A percentile compares a stretch with the other conserved stretches of the same genome.
phyloP scores from a whole-genome alignment of 2,113 vertebrate species.

The Pomatostomus ruficeps region DNA sequence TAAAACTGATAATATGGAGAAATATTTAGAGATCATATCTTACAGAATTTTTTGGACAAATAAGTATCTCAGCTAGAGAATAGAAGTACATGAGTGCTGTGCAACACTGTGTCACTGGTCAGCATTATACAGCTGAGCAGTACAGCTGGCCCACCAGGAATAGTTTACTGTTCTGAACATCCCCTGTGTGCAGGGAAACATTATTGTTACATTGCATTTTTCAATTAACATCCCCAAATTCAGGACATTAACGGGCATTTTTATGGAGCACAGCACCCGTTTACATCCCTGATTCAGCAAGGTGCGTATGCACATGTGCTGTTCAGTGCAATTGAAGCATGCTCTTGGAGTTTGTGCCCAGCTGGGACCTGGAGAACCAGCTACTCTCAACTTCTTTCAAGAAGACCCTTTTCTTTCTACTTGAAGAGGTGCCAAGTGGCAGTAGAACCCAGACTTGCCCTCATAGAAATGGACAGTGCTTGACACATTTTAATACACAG shows the following conservation, averaged over 20 bases:
- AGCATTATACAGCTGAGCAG: not conserved
- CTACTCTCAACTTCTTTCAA: not conserved
- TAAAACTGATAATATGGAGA: not conserved
- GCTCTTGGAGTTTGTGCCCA: not conserved
- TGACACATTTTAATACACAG: not conserved
- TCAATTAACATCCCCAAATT: not conserved
- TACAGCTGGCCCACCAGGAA: not conserved
- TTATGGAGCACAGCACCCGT: not conserved
- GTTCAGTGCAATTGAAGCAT: not conserved
- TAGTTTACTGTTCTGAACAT: not conserved
- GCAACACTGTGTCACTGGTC: not conserved
- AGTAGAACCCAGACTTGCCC: not conserved
- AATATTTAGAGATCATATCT: not conserved
- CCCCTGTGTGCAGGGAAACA: not conserved
- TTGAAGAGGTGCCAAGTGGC: not conserved
- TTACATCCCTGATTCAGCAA: not conserved
- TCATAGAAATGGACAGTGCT: not conserved
- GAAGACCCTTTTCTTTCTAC: not conserved
- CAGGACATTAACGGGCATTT: not conserved
- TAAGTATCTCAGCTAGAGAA: not conserved
- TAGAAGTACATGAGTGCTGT: not conserved
- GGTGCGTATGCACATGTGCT: accelerated
- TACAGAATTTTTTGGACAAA: not conserved
- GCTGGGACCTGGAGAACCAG: not conserved
- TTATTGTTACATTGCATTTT: not conserved